Evolutionary conservation across 2,888 invertebrate genomes (phyloP).

Genomic region (Agrypnus murinus): DNA sequence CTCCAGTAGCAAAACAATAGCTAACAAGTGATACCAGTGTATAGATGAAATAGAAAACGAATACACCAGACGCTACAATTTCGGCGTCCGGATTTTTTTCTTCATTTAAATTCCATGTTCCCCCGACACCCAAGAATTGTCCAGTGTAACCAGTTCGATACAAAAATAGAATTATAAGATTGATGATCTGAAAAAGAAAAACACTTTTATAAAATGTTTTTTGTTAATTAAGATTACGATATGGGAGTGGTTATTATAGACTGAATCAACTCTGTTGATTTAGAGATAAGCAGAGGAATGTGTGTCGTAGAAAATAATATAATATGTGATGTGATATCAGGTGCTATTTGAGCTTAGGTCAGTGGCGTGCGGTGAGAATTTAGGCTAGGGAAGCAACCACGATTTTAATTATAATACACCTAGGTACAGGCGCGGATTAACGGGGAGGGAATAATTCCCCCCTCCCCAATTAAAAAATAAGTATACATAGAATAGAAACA

Average conservation of each 20-base stretch:
- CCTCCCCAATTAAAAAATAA: too few species aligned
- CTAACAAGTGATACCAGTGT: conserved; percentile 85
- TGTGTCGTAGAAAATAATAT: too few species aligned
- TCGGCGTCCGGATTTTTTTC: conserved; percentile 91
- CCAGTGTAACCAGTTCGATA: conserved; percentile 90
- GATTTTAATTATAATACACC: too few species aligned
- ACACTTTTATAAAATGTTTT: too few species aligned
- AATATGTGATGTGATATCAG: too few species aligned
- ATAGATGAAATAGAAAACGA: conserved; percentile 91
- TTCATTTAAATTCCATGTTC: conserved; percentile 93
- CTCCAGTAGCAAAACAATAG: conserved; percentile 83
- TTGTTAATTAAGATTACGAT: not conserved
- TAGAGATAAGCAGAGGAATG: not conserved
- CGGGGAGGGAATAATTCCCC: too few species aligned
- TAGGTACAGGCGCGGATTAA: too few species aligned
- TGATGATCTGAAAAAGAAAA: conserved; percentile 78
- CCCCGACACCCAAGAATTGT: conserved; percentile 89
- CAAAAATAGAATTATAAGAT: conserved; percentile 85
- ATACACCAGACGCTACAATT: conserved; percentile 90
- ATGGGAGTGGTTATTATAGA: not conserved
- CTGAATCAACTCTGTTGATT: not conserved
- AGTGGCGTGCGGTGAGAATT: too few species aligned
- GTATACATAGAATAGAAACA: too few species aligned
- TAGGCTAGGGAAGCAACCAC: too few species aligned
- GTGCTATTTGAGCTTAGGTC: too few species aligned